Conservation (phyloP, 2,888 invertebrate genomes). For the Leptopterna dolabrata region DNA sequence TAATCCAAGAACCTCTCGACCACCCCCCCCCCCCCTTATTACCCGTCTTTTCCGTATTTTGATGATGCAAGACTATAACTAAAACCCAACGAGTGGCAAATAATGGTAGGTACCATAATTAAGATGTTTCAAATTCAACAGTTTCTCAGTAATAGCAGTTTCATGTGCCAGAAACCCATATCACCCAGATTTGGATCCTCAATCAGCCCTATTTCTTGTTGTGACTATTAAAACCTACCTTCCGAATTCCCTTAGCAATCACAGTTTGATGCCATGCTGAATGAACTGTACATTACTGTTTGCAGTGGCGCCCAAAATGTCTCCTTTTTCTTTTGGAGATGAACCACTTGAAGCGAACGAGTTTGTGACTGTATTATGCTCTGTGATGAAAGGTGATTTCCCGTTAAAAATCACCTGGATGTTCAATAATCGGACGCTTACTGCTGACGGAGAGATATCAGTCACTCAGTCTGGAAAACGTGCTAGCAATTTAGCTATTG, state of each 20-base stretch:
- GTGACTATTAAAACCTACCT: too few relatives aligned
- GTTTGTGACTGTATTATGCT: constrained; percentile 69
- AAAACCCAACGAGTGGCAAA: too few relatives aligned
- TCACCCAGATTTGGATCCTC: too few relatives aligned
- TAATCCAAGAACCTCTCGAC: neutral
- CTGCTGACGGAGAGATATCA: constrained; percentile 70
- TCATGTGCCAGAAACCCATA: too few relatives aligned
- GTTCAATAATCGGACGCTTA: constrained; percentile 69
- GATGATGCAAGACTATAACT: neutral
- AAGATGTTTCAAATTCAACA: too few relatives aligned
- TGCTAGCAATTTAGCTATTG: constrained; percentile 75
- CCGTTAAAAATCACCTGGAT: constrained; percentile 78
- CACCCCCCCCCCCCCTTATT: neutral
- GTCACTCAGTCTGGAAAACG: constrained; percentile 73
- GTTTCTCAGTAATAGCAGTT: too few relatives aligned
- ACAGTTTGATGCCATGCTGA: too few relatives aligned
- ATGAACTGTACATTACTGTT: constrained; percentile 56
- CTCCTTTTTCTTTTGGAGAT: constrained; percentile 63
- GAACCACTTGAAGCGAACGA: constrained; percentile 65
- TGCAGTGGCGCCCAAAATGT: constrained; percentile 62
- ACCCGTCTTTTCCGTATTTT: neutral
- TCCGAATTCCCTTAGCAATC: too few relatives aligned
- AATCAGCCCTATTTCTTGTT: too few relatives aligned
- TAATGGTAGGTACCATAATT: too few relatives aligned
- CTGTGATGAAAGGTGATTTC: constrained; percentile 71